Base-by-base conservation (phyloP, 2,113 vertebrate genomes). In the Silurus asotus region DNA sequence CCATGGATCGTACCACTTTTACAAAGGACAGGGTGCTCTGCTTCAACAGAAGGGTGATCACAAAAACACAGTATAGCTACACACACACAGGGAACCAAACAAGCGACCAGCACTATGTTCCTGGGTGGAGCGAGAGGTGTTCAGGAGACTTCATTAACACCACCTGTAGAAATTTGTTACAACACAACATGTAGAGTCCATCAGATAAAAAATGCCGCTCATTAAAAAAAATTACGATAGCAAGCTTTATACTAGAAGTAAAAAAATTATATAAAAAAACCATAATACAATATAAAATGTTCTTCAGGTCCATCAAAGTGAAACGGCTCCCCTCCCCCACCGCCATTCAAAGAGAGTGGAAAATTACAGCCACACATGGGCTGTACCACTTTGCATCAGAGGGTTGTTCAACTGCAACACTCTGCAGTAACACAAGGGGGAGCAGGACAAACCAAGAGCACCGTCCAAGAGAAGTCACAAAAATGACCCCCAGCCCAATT, bases 281-380 rank as follows among this genome's bases (percentile, higher is more conserved):
- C 1, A 37, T 45, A 13, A 72, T 25, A 37, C 1, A 45, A 17
- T 6, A 37, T 11, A 82, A 64, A 17, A 37, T 37, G 25, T 10
- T 58, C 53, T 8, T 77, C 70, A 53, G 23, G 14, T 7, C 49
- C 3, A 8, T 9, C 59, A 79, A 17, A 10, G 51, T 67, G 61
- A 78, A 75, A 83, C 37, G 23, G 51, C 28, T 10, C 78, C 76
- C 89, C 84, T 84, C 87, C 89, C 84, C 84, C 82, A 72, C 70
- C 49, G 72, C 74, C 64, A 83, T 78, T 83, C 48, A 76, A 56
- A 85, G 53, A 87, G 87, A 86, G 85, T 89, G 89, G 89, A 89
- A 89, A 89, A 87, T 78, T 86, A 86, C 89, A 84, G 88, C 82
- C 20, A 82, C 53, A 23, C 9, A 64, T 48, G 51, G 89, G 88